Evolutionary conservation across 1,140 invertebrate species (phyloP), one percentile per base, ranked within the genome.

Genomic region (Apis cerana): DNA sequence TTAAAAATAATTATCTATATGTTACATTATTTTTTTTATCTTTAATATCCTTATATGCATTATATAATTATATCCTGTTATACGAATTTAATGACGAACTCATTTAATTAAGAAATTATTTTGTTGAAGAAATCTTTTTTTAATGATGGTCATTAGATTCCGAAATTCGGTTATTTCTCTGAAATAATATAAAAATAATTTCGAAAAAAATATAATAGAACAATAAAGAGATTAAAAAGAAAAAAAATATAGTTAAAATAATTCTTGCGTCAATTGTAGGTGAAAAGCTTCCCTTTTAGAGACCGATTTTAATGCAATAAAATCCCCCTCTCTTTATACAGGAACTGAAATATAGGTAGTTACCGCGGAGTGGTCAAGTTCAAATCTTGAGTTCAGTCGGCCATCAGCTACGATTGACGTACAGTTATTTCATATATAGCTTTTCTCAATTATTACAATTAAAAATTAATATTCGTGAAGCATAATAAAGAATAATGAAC

Each of bases 331-430:
- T 80, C 27, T 87, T 75, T 56, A 69, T 5, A 82, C 79, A 78
- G 84, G 77, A 87, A 76, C 84, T 72, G 80, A 64, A 68, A 84
- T 85, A 78, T 82, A 82, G 81, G 75, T 82, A 48, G 81, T 82
- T 67, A 64, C 75, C 50, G 86, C 69, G 75, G 84, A 90, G 85
- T 92, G 90, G 90, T 92, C 91, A 92, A 92, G 91, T 92, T 92
- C 91, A 91, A 91, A 91, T 91, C 91, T 80, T 86, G 82, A 76
- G 86, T 91, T 89, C 91, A 92, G 91, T 92, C 89, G 89, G 82
- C 80, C 86, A 89, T 88, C 85, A 86, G 84, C 90, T 90, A 90
- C 90, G 86, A 84, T 89, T 82, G 85, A 87, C 82, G 88, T 82
- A 89, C 80, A 89, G 89, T 82, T 83, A 74, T 80, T 59, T 67